Evolutionary conservation across 2,888 invertebrate genomes (phyloP).

Genomic region (Pseudeuparius sepicola): DNA sequence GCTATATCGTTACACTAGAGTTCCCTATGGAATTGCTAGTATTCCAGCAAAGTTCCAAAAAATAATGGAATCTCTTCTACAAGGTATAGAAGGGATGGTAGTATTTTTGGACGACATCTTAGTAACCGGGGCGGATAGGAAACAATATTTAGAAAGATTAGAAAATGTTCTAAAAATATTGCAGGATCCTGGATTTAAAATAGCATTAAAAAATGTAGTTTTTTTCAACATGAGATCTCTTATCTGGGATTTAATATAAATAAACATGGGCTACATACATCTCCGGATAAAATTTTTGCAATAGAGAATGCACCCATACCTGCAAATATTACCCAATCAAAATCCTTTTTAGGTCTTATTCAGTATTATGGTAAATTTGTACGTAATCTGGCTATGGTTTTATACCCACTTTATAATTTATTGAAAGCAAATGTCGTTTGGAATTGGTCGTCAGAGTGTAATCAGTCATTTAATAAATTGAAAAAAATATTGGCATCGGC

Average conservation of each 20-base stretch:
- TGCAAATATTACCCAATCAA: constrained; percentile 15
- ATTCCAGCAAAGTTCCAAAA: constrained; percentile 32
- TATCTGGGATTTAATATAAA: constrained; percentile 1
- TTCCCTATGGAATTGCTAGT: constrained; percentile 28
- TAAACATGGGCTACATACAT: constrained; percentile 14
- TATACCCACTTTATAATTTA: constrained; percentile 18
- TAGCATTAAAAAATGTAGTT: not conserved
- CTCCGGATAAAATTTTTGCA: constrained; percentile 14
- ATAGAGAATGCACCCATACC: constrained; percentile 17
- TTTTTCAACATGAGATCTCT: not conserved
- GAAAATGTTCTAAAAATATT: not conserved
- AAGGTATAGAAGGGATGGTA: constrained; percentile 23
- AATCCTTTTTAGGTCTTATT: constrained; percentile 19
- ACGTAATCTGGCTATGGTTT: constrained; percentile 16
- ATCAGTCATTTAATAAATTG: constrained; percentile 11
- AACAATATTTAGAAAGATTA: not conserved
- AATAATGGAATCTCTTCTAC: constrained; percentile 25
- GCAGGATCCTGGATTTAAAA: not conserved
- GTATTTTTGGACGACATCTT: constrained; percentile 28
- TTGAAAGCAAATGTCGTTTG: not conserved
- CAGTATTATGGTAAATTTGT: constrained; percentile 22
- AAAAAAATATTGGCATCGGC: constrained; percentile 17
- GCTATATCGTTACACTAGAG: constrained; percentile 25
- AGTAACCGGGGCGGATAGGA: constrained; percentile 15
- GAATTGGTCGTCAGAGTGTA: constrained; percentile 1